Evolutionary conservation across 2,888 invertebrate species (phyloP), one percentile per base, ranked within the genome.

Genomic region (Blomia tropicalis): DNA sequence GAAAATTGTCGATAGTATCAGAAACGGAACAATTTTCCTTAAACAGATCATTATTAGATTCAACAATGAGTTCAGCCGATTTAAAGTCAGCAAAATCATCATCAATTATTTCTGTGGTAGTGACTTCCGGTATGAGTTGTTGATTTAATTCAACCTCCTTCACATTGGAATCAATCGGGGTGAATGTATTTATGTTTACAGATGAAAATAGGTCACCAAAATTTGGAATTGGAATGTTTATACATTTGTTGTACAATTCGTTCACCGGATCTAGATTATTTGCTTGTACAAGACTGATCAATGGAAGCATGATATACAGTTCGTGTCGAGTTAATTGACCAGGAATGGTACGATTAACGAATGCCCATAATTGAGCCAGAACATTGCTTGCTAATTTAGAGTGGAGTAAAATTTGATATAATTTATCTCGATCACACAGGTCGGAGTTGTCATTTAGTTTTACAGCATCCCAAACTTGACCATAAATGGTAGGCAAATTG

Each of bases 211-310:
- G 27, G 7, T 7, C 7, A 47, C 7, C 23, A 47, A 47, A 47
- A 14, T 47, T 22, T 32, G 61, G 61, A 4, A 61, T 19, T 4
- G 61, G 61, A n/a, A 61, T 30, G 19, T 32, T 19, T 27, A 27
- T 30, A n/a, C 54, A 19, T 22, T 29, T 29, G n/a, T n/a, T n/a
- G 22, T 61, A 61, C 3, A 61, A 14, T 27, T 61, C 61, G 23
- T 61, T 27, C 17, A 61, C 17, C 19, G 61, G 61, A 36, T 61
- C 31, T 4, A 23, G 4, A 41, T 27, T 31, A 36, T 54, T 61
- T 29, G 25, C 76, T 75, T 77, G 78, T 7, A 75, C 73, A 1
- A 77, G 68, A 17, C 76, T 76, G 47, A 78, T 73, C 30, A 78
- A 69, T 2, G 76, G 76, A 36, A 78, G 70, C n/a, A 75, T 70